Evolutionary conservation across 2,113 vertebrate genomes (phyloP), one percentile per base, ranked within the genome.

Genomic region (Anarrhichthys ocellatus): DNA sequence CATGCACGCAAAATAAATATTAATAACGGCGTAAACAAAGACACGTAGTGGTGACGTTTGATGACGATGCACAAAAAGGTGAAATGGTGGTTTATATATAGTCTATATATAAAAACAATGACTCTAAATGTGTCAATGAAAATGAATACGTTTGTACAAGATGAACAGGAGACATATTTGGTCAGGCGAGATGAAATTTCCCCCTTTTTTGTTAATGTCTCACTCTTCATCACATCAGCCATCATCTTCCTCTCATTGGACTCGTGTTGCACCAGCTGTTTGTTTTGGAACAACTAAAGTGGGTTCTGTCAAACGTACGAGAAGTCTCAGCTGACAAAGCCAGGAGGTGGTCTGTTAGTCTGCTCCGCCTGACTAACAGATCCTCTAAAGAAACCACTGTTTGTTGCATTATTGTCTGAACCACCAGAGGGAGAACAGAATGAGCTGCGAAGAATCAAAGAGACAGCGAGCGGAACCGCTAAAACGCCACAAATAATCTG

Each of bases 1-100:
- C 71, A 83, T 75, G 66, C 83, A 61, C 29, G 52, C 14, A 62
- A 58, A 73, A 71, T 64, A 54, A 67, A 73, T n/a, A 69, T 24
- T 40, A 13, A 4, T 17, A 66, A 36, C 7, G 14, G 36, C 64
- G 8, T 15, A 29, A 50, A 70, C 54, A 38, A 64, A 73, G 72
- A 82, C 66, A 80, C 48, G 17, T 0, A 20, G 20, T 7, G 34
- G 52, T 36, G 81, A 84, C 22, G 56, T 72, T 50, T 66, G 13
- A 54, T 20, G 50, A 18, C 2, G 44, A 66, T 6, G 56, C 61
- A 58, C 34, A 11, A 24, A n/a, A 56, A 50, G 10, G 22, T 27
- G 14, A 22, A 6, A 64, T 1, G 34, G 17, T 50, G 9, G 42
- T 5, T 2, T 18, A 27, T 34, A 32, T 52, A 61, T 66, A 34